Base-by-base conservation (phyloP, 2,888 invertebrate species). In the Harpalus rufipes region DNA sequence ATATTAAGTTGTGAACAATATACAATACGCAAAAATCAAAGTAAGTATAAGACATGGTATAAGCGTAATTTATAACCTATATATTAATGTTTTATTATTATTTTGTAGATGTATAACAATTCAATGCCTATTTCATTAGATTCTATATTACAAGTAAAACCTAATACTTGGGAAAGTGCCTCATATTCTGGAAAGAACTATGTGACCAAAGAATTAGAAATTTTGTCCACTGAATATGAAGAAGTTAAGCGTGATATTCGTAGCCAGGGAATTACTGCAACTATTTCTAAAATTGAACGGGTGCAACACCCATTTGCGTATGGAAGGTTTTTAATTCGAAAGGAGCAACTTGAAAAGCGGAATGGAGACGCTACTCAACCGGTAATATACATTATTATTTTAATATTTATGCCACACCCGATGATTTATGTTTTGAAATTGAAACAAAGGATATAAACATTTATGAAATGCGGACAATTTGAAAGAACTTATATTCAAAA, bases 221-320 rank as follows among this genome's bases (percentile, higher is more conserved):
- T 18, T 2, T 2, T 21, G 6, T 8, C 7, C n/a, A 16, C 6
- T 0, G 84, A 84, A 78, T 84, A 84, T 32, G 7, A 25, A 10
- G 51, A 63, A 59, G 16, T 84, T 7, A 7, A 12, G 7, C 10
- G 16, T 8, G 18, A 7, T 14, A 3, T 59, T 18, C 12, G 16
- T 4, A 25, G 10, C 10, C 18, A 25, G 5, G 59, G 41, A 39
- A 16, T 61, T 5, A 14, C 5, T 14, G 7, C n/a, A 18, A 7
- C 14, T 7, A 81, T 81, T 32, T 8, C 21, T 12, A 85, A 82
- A 72, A 85, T 86, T n/a, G 25, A 78, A 32, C 68, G 86, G 21
- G 80, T 86, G 1, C 86, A 86, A 61, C 86, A 86, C 81, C 86
- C 86, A 0, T 86, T 85, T 78, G 86, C 86, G 2, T 86, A 81